Evolutionary conservation across 2,888 invertebrate genomes (phyloP).

Genomic region (Terebella lapidaria): DNA sequence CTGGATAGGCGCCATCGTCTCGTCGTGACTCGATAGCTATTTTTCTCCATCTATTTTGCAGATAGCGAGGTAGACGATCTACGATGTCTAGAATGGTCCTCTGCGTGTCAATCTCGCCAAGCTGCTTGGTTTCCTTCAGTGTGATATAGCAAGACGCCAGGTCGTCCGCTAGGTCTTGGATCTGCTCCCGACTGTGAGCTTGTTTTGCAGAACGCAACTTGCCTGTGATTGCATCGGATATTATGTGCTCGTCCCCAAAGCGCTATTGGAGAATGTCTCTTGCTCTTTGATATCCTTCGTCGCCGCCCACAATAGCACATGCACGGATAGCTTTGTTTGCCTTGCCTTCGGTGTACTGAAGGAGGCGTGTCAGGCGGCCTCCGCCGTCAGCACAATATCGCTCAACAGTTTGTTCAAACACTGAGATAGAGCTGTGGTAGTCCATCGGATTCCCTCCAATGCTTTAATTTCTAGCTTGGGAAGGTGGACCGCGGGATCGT

Average conservation of each 20-base stretch:
- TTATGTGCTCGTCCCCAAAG: not conserved
- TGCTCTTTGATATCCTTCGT: not conserved
- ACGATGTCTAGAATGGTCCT: not conserved
- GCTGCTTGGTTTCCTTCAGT: not conserved
- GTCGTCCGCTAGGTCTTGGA: not conserved
- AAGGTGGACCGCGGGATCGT: too few relatives aligned
- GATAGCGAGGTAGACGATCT: not conserved
- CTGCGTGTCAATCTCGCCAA: not conserved
- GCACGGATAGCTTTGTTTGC: not conserved
- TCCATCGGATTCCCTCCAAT: constrained; percentile 1
- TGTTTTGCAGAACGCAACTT: not conserved
- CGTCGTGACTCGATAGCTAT: not conserved
- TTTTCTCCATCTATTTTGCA: constrained; percentile 3
- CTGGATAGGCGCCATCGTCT: not conserved
- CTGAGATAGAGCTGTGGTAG: not conserved
- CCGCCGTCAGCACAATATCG: not conserved
- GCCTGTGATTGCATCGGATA: not conserved
- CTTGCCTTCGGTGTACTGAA: not conserved
- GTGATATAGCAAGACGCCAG: not conserved
- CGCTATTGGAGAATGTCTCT: not conserved
- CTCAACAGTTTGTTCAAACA: not conserved
- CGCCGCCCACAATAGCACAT: not conserved
- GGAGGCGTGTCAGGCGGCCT: not conserved
- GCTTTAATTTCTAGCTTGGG: too few relatives aligned
- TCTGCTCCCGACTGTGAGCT: not conserved